A percentile compares a stretch with the other conserved stretches of the same genome.
phyloP scores from a whole-genome alignment of 2,113 vertebrate genomes.

The Toxostoma redivivum region DNA sequence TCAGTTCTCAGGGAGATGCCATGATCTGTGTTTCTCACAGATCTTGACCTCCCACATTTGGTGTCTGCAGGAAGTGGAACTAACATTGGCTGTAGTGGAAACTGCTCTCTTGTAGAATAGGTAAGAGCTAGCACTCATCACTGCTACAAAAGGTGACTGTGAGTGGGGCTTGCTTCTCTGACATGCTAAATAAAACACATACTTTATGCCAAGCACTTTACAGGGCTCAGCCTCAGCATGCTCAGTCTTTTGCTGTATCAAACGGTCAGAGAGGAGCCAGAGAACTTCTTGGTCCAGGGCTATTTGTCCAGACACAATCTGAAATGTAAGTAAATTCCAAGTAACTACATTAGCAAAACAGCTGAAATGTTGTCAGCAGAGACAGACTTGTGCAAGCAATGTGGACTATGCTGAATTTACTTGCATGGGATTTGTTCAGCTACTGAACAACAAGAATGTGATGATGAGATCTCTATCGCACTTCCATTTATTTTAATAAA shows the following conservation, averaged over 20 bases:
- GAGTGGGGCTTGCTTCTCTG: neutral
- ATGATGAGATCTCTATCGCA: neutral
- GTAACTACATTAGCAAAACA: neutral
- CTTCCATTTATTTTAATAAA: neutral
- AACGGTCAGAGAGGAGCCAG: neutral
- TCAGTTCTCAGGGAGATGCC: neutral
- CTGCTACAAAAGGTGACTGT: neutral
- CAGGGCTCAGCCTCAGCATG: neutral
- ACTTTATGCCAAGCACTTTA: neutral
- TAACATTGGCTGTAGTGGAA: neutral
- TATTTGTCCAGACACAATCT: neutral
- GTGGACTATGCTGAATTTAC: neutral
- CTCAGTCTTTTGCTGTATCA: neutral
- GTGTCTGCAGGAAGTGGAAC: neutral
- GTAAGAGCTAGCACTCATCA: neutral
- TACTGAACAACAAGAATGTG: neutral
- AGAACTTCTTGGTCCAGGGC: neutral
- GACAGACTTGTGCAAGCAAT: neutral
- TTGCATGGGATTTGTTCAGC: neutral
- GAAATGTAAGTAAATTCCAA: neutral
- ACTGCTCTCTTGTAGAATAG: neutral
- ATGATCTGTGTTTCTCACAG: neutral
- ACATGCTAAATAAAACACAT: neutral
- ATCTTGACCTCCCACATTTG: neutral
- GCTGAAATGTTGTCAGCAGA: neutral